Evolutionary conservation across 53 echinoderm and acorn worm species (phyloP).

Genomic region (Stichopus horrens): DNA sequence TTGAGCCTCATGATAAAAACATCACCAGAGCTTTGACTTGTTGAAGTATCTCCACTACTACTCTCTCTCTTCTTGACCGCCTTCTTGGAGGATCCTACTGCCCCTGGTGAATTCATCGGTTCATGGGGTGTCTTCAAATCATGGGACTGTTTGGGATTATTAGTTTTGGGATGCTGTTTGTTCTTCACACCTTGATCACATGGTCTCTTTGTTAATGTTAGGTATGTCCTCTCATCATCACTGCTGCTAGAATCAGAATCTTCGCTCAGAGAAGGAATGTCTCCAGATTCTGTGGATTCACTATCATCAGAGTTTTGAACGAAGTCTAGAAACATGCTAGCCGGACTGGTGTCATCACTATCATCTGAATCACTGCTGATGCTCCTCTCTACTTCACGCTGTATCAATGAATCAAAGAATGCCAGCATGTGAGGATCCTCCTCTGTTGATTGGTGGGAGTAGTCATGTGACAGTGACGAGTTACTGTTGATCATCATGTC

Average conservation of each 20-base stretch:
- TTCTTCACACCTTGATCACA: not conserved
- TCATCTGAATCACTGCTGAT: slow-evolving; percentile 82
- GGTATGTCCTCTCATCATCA: slow-evolving; percentile 29
- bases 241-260: slow-evolving; percentile 37
- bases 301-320: slow-evolving; percentile 63
- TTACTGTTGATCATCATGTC: slow-evolving; percentile 94
- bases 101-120: not conserved
- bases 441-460: slow-evolving; percentile 85
- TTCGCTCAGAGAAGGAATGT: slow-evolving; percentile 15
- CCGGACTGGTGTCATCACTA: slow-evolving; percentile 80
- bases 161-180: not conserved
- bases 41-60: slow-evolving; percentile 50
- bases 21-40: slow-evolving; percentile 60
- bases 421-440: slow-evolving; percentile 97
- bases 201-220: slow-evolving; percentile 15
- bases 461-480: slow-evolving; percentile 86
- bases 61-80: not conserved
- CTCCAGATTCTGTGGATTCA: slow-evolving; percentile 18
- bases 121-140: not conserved
- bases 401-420: slow-evolving; percentile 97
- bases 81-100: not conserved
- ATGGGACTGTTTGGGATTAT: not conserved
- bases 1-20: slow-evolving; percentile 60
- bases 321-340: slow-evolving; percentile 78
- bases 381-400: slow-evolving; percentile 91